These are phyloP conservation scores for Octodonta nipae DNA, from an alignment of 2,888 invertebrate species.

Conservation along the genomic window DNA sequence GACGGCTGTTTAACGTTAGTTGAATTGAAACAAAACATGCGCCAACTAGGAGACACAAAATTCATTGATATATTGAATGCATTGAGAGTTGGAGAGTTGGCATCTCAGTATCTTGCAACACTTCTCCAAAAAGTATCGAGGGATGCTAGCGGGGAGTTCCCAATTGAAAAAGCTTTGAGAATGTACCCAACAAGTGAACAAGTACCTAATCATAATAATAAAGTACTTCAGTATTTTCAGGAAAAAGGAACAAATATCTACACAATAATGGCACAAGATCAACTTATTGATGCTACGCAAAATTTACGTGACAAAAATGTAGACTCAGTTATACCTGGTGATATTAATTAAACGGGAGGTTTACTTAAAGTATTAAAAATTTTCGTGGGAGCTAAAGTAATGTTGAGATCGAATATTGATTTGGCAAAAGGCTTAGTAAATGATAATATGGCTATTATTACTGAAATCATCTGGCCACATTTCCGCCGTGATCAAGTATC, in stretches of 20 bases:
- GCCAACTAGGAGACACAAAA: conserved; percentile 6
- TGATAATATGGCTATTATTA: conserved; percentile 16
- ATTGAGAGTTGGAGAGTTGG: conserved; percentile 7
- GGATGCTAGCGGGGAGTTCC: conserved; percentile 2
- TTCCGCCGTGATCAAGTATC: conserved; percentile 6
- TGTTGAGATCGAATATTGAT: conserved; percentile 17
- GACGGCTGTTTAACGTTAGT: conserved; percentile 4
- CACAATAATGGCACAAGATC: conserved; percentile 6
- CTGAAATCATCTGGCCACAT: conserved; percentile 12
- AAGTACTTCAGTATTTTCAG: conserved; percentile 4
- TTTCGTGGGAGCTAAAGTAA: conserved; percentile 16
- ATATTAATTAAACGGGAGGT: conserved; percentile 14
- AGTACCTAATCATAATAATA: conserved; percentile 6
- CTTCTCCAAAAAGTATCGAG: conserved; percentile 2
- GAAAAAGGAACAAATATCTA: conserved; percentile 3
- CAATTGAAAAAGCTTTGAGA: conserved; percentile 4
- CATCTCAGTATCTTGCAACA: conserved; percentile 2
- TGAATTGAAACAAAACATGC: conserved; percentile 8
- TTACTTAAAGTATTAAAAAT: conserved; percentile 13
- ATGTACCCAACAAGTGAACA: conserved; percentile 6
- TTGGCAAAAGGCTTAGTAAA: conserved; percentile 14
- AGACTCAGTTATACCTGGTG: conserved; percentile 9
- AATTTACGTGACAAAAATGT: conserved; percentile 5
- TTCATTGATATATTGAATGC: conserved; percentile 9
- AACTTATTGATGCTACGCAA: conserved; percentile 6